phyloP scores from a whole-genome alignment of 2,888 invertebrate species.

The Rhorus exstirpatorius region DNA sequence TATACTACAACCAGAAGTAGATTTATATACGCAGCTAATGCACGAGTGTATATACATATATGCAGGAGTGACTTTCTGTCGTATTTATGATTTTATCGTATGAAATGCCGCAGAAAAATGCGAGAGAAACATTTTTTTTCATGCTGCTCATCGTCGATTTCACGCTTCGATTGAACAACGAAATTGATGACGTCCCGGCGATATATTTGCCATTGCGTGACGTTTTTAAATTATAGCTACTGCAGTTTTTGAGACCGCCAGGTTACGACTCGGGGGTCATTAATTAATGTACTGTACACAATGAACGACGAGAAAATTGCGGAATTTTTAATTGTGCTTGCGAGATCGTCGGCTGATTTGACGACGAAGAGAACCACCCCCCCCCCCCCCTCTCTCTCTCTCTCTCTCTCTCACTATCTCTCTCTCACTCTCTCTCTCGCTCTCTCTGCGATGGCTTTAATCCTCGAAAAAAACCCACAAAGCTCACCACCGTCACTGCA shows the following conservation, averaged over 20 bases:
- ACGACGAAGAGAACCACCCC: slow-evolving; percentile 26
- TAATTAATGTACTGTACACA: slow-evolving; percentile 4
- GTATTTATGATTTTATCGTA: slow-evolving; percentile 45
- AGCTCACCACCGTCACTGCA: slow-evolving; percentile 67
- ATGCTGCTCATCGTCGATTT: too few relatives aligned
- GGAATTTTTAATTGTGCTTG: slow-evolving; percentile 49
- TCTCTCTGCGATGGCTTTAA: slow-evolving; percentile 35
- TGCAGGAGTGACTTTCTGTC: slow-evolving; percentile 38
- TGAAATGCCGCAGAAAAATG: neutral
- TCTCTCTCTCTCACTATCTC: too few relatives aligned
- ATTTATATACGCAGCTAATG: slow-evolving; percentile 23
- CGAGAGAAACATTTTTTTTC: neutral
- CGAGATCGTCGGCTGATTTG: slow-evolving; percentile 35
- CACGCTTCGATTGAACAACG: neutral
- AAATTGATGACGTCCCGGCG: neutral
- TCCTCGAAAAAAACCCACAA: slow-evolving; percentile 59
- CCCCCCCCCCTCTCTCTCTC: too few relatives aligned
- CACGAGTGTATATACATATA: too few relatives aligned
- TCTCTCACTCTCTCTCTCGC: too few relatives aligned
- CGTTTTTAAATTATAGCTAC: neutral
- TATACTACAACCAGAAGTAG: slow-evolving; percentile 47
- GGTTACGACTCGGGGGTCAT: neutral
- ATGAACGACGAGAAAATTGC: slow-evolving; percentile 28
- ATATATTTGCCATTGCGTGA: too few relatives aligned
- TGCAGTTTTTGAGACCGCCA: neutral